Evolutionary conservation across 2,888 invertebrate species (phyloP).

Genomic region (Zootermopsis nevadensis): DNA sequence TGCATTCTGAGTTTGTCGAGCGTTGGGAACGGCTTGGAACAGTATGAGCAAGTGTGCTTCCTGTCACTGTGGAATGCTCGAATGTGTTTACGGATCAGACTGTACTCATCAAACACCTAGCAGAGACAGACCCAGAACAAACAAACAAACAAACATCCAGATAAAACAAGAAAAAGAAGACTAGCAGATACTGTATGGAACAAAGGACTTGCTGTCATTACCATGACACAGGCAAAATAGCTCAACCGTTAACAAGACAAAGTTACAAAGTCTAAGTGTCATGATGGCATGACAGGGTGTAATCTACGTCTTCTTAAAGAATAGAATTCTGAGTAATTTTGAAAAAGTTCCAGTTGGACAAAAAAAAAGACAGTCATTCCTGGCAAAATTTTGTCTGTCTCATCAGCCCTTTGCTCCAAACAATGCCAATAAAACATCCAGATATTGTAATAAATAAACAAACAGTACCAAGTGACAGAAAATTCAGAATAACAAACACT

Average conservation of each 20-base stretch:
- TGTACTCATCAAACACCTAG: constrained; percentile 74
- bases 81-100: constrained; percentile 78
- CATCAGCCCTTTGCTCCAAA: constrained; percentile 11
- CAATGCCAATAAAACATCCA: constrained; percentile 8
- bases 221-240: no score
- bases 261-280: no score
- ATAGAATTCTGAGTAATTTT: no score
- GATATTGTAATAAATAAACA: constrained; percentile 3
- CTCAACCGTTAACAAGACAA: no score
- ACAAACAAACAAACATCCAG: constrained; percentile 42
- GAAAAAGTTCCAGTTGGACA: no score
- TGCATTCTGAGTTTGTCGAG: constrained; percentile 79
- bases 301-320: no score
- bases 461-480: neutral
- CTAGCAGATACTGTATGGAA: neutral
- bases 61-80: constrained; percentile 77
- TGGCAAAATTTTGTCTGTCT: neutral
- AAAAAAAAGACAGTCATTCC: no score
- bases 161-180: constrained; percentile 17
- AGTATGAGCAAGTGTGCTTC: constrained; percentile 75
- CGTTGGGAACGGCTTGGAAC: constrained; percentile 76
- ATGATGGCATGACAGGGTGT: no score
- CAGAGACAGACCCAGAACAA: constrained; percentile 54
- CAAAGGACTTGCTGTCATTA: no score
- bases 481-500: constrained; percentile 22